Evolutionary conservation across 2,888 invertebrate genomes (phyloP), one percentile per base, ranked within the genome.

Genomic region (Phanerotoma sp.): DNA sequence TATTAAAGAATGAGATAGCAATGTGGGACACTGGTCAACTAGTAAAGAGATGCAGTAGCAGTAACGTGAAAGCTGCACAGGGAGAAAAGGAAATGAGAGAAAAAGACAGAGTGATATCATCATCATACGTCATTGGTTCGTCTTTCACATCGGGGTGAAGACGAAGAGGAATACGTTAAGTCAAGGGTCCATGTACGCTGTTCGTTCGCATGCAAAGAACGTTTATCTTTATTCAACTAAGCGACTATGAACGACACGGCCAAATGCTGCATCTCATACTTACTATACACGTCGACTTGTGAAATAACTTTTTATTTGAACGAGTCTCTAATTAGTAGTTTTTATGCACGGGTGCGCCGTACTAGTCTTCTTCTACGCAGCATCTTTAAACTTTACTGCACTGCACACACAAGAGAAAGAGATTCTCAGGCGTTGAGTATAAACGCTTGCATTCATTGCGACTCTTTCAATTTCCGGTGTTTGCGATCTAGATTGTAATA

Each of bases 251-350:
- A 3, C 25, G 16, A 30, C n/a, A 15, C 22, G 16, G 13, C 15
- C 28, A 28, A 44, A 10, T 28, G 28, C 11, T 25, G 16, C 44
- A 44, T 44, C 44, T 44, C 44, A 16, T 28, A 25, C 44, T 15
- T n/a, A n/a, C 44, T 44, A 28, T 16, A 16, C 30, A n/a, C 44
- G 37, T 13, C 38, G 25, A 51, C 37, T 57, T 57, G 57, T 52
- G 54, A 54, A 54, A 57, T 57, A 40, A 54, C 51, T 57, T 57
- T 57, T 57, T 54, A 57, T 54, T 54, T 54, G 37, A 54, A 54
- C 54, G 51, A 53, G 53, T 57, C 57, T 57, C 57, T 57, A 57
- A 57, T 57, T 57, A 57, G 54, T 54, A 42, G 51, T 51, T 42
- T 57, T 57, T 57, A 57, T 44, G 40, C 47, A 51, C 33, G 32